Percentiles rank a stretch among this genome's conserved stretches.
These are phyloP conservation scores for Achatina immaculata DNA, from an alignment of 1,140 invertebrate species.

Conservation along the genomic window DNA sequence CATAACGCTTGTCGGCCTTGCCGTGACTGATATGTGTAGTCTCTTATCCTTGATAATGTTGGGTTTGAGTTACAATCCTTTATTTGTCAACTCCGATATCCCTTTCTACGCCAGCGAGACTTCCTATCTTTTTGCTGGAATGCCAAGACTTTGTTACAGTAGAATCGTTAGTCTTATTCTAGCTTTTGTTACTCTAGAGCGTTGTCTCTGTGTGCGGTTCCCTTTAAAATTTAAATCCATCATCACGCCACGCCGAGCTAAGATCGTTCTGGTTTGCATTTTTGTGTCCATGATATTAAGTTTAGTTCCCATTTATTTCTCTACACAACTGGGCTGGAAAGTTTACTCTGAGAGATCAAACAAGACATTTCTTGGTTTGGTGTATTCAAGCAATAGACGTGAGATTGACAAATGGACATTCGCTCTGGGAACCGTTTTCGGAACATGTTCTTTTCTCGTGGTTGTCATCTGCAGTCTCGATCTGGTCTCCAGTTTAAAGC, in stretches of 20 bases:
- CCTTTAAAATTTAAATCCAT: constrained; percentile 82
- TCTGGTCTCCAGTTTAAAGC: background rate
- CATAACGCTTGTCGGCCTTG: background rate
- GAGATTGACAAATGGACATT: background rate
- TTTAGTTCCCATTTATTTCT: background rate
- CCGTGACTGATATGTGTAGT: background rate
- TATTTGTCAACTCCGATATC: constrained; percentile 86
- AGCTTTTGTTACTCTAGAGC: background rate
- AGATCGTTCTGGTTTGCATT: constrained; percentile 77
- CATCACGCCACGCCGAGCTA: constrained; percentile 86
- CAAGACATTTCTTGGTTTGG: background rate
- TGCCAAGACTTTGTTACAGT: constrained; percentile 96
- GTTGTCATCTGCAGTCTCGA: background rate
- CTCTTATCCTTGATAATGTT: background rate
- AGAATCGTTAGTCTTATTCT: constrained; percentile 73
- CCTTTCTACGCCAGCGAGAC: constrained; percentile 88
- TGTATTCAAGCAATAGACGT: constrained; percentile 5
- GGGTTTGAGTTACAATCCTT: constrained; percentile 77
- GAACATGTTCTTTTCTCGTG: background rate
- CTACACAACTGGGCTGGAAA: background rate
- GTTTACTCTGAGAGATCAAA: background rate
- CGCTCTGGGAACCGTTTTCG: background rate
- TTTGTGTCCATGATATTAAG: background rate
- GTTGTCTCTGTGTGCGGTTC: background rate
- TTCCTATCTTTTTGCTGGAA: constrained; percentile 94